Conservation (phyloP, 2,113 vertebrate species). For the Hydropotes inermis region DNA sequence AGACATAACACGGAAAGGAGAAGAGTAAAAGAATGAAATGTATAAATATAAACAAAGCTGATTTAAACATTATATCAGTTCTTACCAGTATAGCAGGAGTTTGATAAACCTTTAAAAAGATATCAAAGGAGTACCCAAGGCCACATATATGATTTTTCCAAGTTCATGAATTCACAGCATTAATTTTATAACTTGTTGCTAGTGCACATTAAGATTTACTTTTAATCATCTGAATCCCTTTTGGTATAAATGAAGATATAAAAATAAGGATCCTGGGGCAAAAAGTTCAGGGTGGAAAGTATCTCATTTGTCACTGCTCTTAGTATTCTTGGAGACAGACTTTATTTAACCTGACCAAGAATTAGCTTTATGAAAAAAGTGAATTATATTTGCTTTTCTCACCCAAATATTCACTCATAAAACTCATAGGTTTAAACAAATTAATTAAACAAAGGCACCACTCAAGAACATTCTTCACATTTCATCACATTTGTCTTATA, state of each 20-base stretch:
- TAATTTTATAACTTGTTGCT: neutral
- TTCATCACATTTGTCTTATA: neutral
- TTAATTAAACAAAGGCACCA: neutral
- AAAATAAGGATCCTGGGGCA: constrained; percentile 1
- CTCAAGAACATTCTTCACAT: neutral
- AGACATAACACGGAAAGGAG: neutral
- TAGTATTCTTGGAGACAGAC: neutral
- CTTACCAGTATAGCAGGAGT: neutral
- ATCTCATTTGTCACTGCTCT: constrained; percentile 14
- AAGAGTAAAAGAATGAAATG: neutral
- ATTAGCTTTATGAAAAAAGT: constrained; percentile 21
- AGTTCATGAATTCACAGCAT: neutral
- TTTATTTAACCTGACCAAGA: constrained; percentile 41
- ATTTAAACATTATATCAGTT: neutral
- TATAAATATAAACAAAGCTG: neutral
- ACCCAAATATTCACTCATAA: neutral
- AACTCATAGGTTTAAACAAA: constrained; percentile 9
- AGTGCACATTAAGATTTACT: neutral
- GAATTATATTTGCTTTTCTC: neutral
- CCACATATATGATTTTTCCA: neutral
- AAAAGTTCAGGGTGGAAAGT: constrained; percentile 61
- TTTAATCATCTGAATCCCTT: constrained; percentile 19
- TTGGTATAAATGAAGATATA: constrained; percentile 34
- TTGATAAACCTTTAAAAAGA: neutral
- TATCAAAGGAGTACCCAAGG: neutral